These are phyloP conservation scores for Zaprionus taronus DNA, from an alignment of 1,140 invertebrate genomes.

Conservation along the genomic window DNA sequence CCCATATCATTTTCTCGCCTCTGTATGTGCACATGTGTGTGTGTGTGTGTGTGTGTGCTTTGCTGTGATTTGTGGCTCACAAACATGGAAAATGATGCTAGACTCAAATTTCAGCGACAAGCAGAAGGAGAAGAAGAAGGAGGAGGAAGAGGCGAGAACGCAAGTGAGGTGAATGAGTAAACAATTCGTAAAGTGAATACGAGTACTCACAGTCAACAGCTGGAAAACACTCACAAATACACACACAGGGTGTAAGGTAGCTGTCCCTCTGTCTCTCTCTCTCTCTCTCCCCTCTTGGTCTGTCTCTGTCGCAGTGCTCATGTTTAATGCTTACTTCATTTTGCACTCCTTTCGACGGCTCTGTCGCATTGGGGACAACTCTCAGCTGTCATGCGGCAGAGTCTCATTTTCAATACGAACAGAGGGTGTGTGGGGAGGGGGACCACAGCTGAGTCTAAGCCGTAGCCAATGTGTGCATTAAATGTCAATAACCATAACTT, in stretches of 20 bases:
- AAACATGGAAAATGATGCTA: conserved; percentile 8
- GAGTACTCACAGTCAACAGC: conserved; percentile 1
- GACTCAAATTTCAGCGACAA: not conserved
- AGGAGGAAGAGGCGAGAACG: not conserved
- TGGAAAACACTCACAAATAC: not conserved
- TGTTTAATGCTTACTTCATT: conserved; percentile 59
- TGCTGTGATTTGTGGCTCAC: conserved; percentile 1
- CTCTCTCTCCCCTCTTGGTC: not conserved
- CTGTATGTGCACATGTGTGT: not conserved
- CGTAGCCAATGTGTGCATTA: conserved; percentile 52
- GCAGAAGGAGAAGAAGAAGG: not conserved
- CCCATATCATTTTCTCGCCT: conserved; percentile 2
- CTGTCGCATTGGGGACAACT: conserved; percentile 19
- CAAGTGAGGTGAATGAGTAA: conserved; percentile 4
- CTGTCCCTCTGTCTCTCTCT: not conserved
- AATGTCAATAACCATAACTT: conserved; percentile 68
- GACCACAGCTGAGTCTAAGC: conserved; percentile 12
- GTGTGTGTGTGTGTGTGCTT: not conserved
- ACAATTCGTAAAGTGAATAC: conserved; percentile 5
- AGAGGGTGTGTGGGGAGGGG: not conserved
- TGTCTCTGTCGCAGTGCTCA: conserved; percentile 28
- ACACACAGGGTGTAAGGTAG: conserved; percentile 16
- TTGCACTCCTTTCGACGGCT: conserved; percentile 17
- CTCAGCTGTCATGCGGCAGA: conserved; percentile 46
- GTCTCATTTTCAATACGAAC: not conserved